Evolutionary conservation across 2,888 invertebrate genomes (phyloP).

Genomic region (Rhodophaea formosa): DNA sequence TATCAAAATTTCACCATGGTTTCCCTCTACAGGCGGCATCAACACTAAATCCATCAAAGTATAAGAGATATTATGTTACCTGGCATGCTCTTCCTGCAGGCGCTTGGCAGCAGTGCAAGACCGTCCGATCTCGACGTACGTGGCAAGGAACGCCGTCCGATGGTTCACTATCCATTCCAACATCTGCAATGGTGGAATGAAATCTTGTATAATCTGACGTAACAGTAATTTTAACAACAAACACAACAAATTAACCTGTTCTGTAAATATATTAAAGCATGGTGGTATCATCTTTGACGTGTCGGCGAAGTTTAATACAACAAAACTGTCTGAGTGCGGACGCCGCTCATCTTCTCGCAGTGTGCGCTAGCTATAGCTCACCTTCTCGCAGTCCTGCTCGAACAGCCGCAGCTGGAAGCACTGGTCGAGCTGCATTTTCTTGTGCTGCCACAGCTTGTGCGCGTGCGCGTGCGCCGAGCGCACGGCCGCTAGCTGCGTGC

Average conservation of each 20-base stretch:
- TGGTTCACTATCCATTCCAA: conserved; percentile 99
- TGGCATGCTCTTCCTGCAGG: conserved; percentile 96
- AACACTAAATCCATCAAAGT: no score
- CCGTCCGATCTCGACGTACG: conserved; percentile 97
- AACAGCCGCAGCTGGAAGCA: conserved; percentile 97
- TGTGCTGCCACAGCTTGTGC: conserved; percentile 96
- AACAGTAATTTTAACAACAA: no score
- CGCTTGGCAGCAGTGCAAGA: conserved; percentile 94
- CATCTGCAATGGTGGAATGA: conserved; percentile 83
- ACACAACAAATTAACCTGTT: no score
- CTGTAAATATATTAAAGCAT: no score
- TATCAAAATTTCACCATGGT: no score
- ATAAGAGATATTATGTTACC: conserved; percentile 42
- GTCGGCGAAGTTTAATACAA: no score
- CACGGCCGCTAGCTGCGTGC: conserved; percentile 92
- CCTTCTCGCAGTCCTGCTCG: conserved; percentile 98
- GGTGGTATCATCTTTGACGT: no score
- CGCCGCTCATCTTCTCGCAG: no score
- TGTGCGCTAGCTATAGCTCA: conserved; percentile 40
- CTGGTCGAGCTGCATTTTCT: conserved; percentile 96
- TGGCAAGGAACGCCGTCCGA: conserved; percentile 95
- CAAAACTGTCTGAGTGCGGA: no score
- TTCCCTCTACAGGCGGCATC: no score
- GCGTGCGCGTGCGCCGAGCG: conserved; percentile 95
- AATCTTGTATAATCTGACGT: no score